Evolutionary conservation across 1,140 invertebrate genomes (phyloP), one percentile per base, ranked within the genome.

Genomic region (Listronotus bonariensis): DNA sequence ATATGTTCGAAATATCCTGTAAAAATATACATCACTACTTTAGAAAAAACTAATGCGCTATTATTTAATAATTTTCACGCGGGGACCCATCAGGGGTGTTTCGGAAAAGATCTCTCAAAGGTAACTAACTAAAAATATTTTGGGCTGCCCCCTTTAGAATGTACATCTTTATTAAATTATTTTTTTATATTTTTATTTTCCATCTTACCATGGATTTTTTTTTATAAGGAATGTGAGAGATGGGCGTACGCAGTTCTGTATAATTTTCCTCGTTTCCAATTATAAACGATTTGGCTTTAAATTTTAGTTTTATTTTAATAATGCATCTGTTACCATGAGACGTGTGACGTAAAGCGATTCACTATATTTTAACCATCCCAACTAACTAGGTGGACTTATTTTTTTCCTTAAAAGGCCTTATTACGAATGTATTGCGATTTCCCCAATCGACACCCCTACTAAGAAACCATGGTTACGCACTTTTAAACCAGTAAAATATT

Each of bases 91-190:
- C 64, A 92, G 89, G 90, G 86, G 89, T 91, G 87, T 92, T 91
- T 91, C 89, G 90, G 89, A 92, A 92, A 91, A 90, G 90, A 89
- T 92, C 89, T 86, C 89, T 91, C 87, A 91, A 91, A 91, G 89
- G 89, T 90, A 88, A 88, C 79, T 79, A 79, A 78, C 77, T 77
- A 72, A 67, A 34, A 72, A 73, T 76, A 76, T 77, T 78, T 72
- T 79, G 75, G 74, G 76, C 75, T 79, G 76, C 74, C 76, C 77
- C 77, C 74, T 78, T 69, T 78, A 78, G 76, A 77, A 77, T 78
- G 75, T 74, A 59, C 41, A 51, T 49, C 34, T 62, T 53, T 62
- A 41, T 48, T 60, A 38, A 46, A 41, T 54, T 45, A 20, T 48
- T 64, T 20, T 46, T 64, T 64, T 62, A 40, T 49, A 10, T 49